phyloP scores from a whole-genome alignment of 2,888 invertebrate species.

The Ophioninae sp. region DNA sequence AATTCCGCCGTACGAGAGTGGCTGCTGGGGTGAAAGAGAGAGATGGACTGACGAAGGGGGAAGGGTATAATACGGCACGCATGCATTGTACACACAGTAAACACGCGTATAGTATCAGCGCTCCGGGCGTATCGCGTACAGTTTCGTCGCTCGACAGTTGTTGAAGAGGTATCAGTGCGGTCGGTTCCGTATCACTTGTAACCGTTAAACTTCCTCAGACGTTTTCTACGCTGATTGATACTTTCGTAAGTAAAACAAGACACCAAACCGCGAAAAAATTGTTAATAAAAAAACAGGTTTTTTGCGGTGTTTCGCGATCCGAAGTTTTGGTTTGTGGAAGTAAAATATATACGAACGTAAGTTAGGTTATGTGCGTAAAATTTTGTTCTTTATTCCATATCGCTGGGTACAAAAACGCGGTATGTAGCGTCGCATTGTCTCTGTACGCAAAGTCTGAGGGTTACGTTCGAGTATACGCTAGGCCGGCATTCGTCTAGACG shows the following conservation, averaged over 20 bases:
- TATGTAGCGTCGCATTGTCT: neutral
- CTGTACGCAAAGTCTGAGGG: neutral
- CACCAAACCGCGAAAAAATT: no score
- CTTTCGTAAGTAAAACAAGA: constrained; percentile 32
- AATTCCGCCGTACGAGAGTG: neutral
- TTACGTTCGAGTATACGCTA: constrained; percentile 5
- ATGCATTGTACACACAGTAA: constrained; percentile 13
- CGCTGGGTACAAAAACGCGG: no score
- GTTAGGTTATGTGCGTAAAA: no score
- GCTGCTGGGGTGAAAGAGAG: neutral
- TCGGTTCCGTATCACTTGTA: constrained; percentile 13
- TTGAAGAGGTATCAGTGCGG: constrained; percentile 40
- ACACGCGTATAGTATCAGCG: constrained; percentile 18
- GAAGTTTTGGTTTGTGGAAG: no score
- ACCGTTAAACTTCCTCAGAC: neutral
- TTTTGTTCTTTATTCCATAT: no score
- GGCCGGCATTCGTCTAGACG: constrained; percentile 47
- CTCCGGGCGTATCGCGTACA: constrained; percentile 35
- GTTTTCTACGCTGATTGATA: neutral
- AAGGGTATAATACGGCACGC: constrained; percentile 5
- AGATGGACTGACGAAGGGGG: neutral
- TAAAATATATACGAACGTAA: no score
- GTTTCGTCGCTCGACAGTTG: constrained; percentile 39
- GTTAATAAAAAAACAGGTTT: no score
- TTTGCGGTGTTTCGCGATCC: no score